phyloP scores from a whole-genome alignment of 2,888 invertebrate species.

The Platycheirus rosarum region DNA sequence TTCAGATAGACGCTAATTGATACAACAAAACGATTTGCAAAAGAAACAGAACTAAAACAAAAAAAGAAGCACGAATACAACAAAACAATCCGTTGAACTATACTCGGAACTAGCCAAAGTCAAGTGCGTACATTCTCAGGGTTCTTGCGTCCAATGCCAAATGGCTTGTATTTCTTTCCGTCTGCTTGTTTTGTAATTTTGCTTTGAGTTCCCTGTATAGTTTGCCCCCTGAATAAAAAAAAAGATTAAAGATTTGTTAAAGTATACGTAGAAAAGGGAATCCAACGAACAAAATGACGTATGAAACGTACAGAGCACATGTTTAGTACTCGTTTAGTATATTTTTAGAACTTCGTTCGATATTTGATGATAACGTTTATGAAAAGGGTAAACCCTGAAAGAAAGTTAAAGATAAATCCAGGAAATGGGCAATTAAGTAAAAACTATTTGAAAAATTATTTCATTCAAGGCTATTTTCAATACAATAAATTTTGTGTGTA shows the following conservation, averaged over 20 bases:
- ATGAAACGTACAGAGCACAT: background rate
- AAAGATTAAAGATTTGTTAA: constrained; percentile 47
- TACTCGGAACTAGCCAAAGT: constrained; percentile 74
- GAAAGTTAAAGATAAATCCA: background rate
- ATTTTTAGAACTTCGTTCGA: constrained; percentile 12
- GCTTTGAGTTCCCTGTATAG: constrained; percentile 26
- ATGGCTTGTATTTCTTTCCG: constrained; percentile 42
- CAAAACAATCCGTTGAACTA: constrained; percentile 60
- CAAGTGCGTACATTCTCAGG: constrained; percentile 75
- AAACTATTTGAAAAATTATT: background rate
- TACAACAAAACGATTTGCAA: constrained; percentile 29
- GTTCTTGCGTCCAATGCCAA: constrained; percentile 72
- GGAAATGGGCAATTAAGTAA: constrained; percentile 1
- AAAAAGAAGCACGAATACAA: constrained; percentile 17
- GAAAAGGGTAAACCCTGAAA: background rate
- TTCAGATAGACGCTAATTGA: constrained; percentile 55
- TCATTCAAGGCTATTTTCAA: constrained; percentile 50
- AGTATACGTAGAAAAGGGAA: constrained; percentile 8
- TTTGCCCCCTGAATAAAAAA: constrained; percentile 27
- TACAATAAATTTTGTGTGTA: constrained; percentile 43
- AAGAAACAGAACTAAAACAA: constrained; percentile 19
- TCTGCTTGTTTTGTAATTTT: constrained; percentile 31
- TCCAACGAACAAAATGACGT: background rate
- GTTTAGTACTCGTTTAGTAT: constrained; percentile 44
- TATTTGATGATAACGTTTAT: constrained; percentile 8